A percentile compares a stretch with the other conserved stretches of the same genome.
phyloP scores from a whole-genome alignment of 2,888 invertebrate genomes.

The Drosophila meridionalis region DNA sequence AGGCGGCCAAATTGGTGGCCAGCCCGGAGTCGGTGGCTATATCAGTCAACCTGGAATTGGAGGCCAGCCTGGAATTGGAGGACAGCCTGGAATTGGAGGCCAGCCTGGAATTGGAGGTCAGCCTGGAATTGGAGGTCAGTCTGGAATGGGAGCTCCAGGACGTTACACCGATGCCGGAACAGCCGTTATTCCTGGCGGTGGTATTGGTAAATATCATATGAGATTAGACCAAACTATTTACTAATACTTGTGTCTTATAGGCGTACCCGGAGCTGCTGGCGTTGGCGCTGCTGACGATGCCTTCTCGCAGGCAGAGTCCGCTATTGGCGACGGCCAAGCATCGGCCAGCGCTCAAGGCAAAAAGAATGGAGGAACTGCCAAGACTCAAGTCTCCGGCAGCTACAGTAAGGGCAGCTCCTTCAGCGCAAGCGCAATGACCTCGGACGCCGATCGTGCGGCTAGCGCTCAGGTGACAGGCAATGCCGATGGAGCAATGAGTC shows the following conservation, averaged over 20 bases:
- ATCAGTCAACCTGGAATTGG: background rate
- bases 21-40: conserved; percentile 9
- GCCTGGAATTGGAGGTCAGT: conserved; percentile 10
- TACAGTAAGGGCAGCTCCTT: conserved; percentile 92
- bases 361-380: conserved; percentile 90
- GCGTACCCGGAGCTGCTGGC: conserved; percentile 44
- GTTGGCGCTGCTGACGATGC: conserved; percentile 86
- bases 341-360: conserved; percentile 91
- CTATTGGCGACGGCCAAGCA: conserved; percentile 88
- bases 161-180: conserved; percentile 50
- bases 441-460: conserved; percentile 90
- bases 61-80: background rate
- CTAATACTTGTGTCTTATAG: conserved; percentile 14
- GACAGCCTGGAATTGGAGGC: conserved; percentile 29
- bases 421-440: conserved; percentile 92
- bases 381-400: conserved; percentile 93
- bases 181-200: conserved; percentile 24
- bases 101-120: background rate
- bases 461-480: conserved; percentile 88
- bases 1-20: background rate
- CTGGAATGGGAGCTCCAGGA: conserved; percentile 39
- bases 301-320: conserved; percentile 89
- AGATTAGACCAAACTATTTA: background rate
- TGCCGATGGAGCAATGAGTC: conserved; percentile 90
- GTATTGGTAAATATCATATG: conserved; percentile 43